Base-by-base conservation (phyloP, 2,888 invertebrate genomes). In the Atherix ibis region DNA sequence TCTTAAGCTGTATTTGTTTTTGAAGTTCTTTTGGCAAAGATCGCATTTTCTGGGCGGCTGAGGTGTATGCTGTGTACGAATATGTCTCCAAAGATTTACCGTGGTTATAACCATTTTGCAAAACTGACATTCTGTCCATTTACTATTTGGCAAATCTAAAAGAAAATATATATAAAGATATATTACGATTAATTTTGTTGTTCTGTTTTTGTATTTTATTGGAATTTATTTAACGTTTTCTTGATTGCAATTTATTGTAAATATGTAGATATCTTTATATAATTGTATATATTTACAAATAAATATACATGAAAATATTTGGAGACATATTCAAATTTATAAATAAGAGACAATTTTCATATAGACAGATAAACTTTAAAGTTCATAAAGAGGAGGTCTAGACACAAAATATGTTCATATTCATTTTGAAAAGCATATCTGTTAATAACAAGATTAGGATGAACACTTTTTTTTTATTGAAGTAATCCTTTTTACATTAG, bases 111-210 rank as follows among this genome's bases (percentile, higher is more conserved):
- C 59, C 56, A 62, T 56, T 58, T 62, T 62, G 57, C 61, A 62
- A 54, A 58, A 61, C 46, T 62, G 60, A 56, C 61, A 62, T 54
- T 62, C 62, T 48, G 61, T 58, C 61, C 61, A 62, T 46, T 62
- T 61, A 54, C 56, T 61, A 54, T 56, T 58, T 52, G 56, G 51
- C 48, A 57, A 56, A 56, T 59, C 59, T 59, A 59, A 56, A 58
- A 58, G 56, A 49, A 46, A 45, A 46, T 46, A 46, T 45, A 46
- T 41, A 45, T 43, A n/a, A n/a, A n/a, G 39, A 40, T 35, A 40
- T 35, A 24, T 19, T 27, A 32, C 10, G 18, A 18, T 34, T 27
- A 15, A 15, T 27, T 34, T 10, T 18, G 18, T 32, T 16, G 14
- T 32, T 19, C 17, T 14, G 17, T n/a, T 32, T 15, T 4, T 18